Evolutionary conservation across 1,140 invertebrate genomes (phyloP).

Genomic region (Oscheius sp.): DNA sequence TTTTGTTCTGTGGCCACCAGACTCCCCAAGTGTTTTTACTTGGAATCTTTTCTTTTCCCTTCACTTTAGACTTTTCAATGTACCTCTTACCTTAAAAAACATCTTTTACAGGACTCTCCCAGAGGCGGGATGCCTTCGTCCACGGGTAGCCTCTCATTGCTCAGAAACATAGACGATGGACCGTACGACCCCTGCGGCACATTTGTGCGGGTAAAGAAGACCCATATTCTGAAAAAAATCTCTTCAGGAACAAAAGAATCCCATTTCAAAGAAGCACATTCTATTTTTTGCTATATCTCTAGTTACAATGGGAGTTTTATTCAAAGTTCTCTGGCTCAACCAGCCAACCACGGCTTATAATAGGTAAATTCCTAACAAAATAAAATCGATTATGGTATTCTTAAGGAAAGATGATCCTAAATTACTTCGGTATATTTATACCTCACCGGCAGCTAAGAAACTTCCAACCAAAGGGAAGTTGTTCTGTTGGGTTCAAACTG

Average conservation of each 20-base stretch:
- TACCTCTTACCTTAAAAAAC: too few species aligned
- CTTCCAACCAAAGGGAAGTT: slow-evolving; percentile 14
- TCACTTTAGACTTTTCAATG: too few species aligned
- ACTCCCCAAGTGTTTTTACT: too few species aligned
- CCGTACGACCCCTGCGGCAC: neutral
- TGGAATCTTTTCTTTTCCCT: too few species aligned
- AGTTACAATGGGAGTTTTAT: neutral
- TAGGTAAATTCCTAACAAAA: neutral
- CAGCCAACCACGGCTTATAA: neutral
- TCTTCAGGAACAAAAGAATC: too few species aligned
- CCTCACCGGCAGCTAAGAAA: slow-evolving; percentile 22
- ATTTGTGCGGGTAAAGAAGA: neutral
- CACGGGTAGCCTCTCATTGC: neutral
- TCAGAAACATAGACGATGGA: neutral
- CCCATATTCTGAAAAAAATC: too few species aligned
- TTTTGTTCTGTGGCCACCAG: too few species aligned
- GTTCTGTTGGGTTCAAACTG: slow-evolving; percentile 36
- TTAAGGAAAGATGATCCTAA: neutral
- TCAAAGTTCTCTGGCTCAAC: neutral
- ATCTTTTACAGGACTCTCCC: too few species aligned
- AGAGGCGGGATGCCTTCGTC: neutral
- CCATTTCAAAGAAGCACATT: neutral
- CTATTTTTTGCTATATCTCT: neutral
- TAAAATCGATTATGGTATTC: neutral
- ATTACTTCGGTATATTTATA: neutral